These are phyloP conservation scores for Parelbella ahira DNA, from an alignment of 2,888 invertebrate genomes.

Conservation along the genomic window DNA sequence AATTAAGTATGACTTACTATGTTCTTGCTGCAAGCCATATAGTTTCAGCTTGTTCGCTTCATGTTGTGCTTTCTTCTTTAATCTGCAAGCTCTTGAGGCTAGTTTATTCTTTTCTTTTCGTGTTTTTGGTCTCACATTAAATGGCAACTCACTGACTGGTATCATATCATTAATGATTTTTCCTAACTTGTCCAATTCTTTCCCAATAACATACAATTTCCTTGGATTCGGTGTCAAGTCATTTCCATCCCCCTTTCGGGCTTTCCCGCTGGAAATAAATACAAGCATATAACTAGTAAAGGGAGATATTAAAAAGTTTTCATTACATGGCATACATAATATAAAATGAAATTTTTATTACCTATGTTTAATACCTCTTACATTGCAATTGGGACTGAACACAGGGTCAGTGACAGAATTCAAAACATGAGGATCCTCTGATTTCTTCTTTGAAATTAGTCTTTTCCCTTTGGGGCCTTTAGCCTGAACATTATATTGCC, in stretches of 20 bases:
- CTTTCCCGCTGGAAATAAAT: slow-evolving; percentile 89
- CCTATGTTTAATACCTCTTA: slow-evolving; percentile 94
- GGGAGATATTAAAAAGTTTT: no score
- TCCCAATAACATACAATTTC: slow-evolving; percentile 94
- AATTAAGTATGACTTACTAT: slow-evolving; percentile 93
- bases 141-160: slow-evolving; percentile 95
- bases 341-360: no score
- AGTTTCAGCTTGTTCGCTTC: slow-evolving; percentile 99
- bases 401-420: slow-evolving; percentile 97
- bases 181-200: slow-evolving; percentile 94
- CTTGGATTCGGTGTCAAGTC: slow-evolving; percentile 97
- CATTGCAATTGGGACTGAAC: slow-evolving; percentile 94
- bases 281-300: no score
- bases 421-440: slow-evolving; percentile 94
- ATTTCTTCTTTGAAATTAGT: slow-evolving; percentile 89
- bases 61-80: slow-evolving; percentile 99
- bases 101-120: slow-evolving; percentile 98
- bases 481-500: slow-evolving; percentile 99
- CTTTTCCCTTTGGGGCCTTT: slow-evolving; percentile 98
- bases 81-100: slow-evolving; percentile 96
- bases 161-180: slow-evolving; percentile 97
- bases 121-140: slow-evolving; percentile 93
- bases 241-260: slow-evolving; percentile 98
- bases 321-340: no score
- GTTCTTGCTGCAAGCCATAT: slow-evolving; percentile 95